Evolutionary conservation across 2,888 invertebrate species (phyloP).

Genomic region (Hyalella azteca): DNA sequence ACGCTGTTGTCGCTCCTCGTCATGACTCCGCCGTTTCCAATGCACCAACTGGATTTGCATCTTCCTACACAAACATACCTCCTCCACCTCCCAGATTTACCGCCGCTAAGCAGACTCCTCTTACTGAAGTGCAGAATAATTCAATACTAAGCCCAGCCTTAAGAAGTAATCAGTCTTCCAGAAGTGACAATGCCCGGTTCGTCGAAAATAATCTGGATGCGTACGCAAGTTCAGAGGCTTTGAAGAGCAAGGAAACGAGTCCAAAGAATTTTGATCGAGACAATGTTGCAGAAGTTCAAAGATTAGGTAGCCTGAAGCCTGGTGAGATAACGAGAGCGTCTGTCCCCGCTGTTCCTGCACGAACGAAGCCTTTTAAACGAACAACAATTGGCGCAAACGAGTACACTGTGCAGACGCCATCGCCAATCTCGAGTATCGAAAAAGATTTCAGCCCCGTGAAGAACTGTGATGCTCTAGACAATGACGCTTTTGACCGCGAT

Average conservation of each 20-base stretch:
- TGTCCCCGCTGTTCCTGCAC: not conserved
- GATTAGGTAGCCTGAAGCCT: too few relatives aligned
- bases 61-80: not conserved
- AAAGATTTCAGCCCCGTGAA: too few relatives aligned
- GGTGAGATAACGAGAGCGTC: not conserved
- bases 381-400: too few relatives aligned
- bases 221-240: too few relatives aligned
- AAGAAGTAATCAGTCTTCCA: slow-evolving; percentile 24
- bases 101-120: not conserved
- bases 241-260: too few relatives aligned
- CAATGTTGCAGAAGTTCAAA: too few relatives aligned
- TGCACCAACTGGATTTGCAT: not conserved
- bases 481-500: too few relatives aligned
- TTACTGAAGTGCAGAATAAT: slow-evolving; percentile 22
- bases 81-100: slow-evolving; percentile 7
- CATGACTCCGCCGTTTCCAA: not conserved
- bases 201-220: too few relatives aligned
- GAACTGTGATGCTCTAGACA: too few relatives aligned
- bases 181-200: not conserved
- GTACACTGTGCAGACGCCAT: too few relatives aligned
- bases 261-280: too few relatives aligned
- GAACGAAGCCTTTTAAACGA: not conserved
- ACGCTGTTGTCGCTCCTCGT: not conserved
- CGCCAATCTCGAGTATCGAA: too few relatives aligned
- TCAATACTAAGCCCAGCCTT: slow-evolving; percentile 22